Conservation (phyloP, 2,797 vertebrate genomes). For the Catharus ustulatus region DNA sequence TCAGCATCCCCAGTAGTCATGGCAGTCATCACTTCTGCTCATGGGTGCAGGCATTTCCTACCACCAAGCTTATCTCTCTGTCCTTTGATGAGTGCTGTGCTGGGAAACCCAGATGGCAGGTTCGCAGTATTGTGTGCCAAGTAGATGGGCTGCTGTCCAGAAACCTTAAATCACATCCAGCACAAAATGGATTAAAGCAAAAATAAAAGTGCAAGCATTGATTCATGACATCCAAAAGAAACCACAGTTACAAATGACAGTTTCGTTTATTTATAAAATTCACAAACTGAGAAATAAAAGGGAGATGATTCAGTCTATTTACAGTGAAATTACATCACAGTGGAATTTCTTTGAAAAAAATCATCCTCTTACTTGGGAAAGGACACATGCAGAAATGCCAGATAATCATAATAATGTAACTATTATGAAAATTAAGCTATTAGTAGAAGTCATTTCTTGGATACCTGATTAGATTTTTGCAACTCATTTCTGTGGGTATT, state of each 20-base stretch:
- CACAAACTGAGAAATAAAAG: neutral
- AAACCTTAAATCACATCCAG: neutral
- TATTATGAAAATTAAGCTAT: neutral
- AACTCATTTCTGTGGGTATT: neutral
- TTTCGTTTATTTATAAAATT: neutral
- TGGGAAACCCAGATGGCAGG: neutral
- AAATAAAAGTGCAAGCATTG: neutral
- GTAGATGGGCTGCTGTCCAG: neutral
- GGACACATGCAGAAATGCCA: neutral
- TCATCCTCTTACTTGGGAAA: neutral
- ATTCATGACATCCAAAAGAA: neutral
- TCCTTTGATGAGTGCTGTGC: neutral
- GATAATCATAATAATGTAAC: neutral
- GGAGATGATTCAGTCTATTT: neutral
- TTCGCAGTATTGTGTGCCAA: neutral
- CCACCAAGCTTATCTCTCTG: neutral
- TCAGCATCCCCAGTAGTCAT: neutral
- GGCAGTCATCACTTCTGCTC: rapidly evolving
- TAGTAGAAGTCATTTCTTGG: neutral
- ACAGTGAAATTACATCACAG: neutral
- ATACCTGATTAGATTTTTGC: neutral
- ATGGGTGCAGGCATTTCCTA: neutral
- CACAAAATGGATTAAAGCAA: neutral
- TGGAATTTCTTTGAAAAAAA: neutral
- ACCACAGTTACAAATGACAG: neutral